A percentile compares a stretch with the other conserved stretches of the same genome.
phyloP scores from a whole-genome alignment of 2,888 invertebrate genomes.

The Epirrita christyi region DNA sequence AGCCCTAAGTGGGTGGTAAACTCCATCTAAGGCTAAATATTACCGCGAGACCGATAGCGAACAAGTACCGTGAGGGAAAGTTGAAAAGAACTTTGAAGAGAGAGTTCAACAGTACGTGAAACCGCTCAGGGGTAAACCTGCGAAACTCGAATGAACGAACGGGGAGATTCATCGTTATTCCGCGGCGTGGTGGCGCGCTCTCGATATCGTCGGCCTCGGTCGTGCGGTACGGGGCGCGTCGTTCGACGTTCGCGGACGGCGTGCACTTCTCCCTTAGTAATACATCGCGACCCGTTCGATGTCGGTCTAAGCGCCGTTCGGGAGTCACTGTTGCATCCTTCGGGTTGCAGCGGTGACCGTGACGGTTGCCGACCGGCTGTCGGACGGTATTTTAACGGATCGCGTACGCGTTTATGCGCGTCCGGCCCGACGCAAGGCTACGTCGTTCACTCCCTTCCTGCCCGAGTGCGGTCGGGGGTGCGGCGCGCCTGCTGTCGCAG shows the following conservation, averaged over 20 bases:
- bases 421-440: slow-evolving; percentile 38
- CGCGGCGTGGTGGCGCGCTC: too few relatives aligned
- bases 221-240: too few relatives aligned
- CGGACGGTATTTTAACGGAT: neutral
- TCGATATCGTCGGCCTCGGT: too few relatives aligned
- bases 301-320: slow-evolving; percentile 24
- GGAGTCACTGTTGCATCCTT: too few relatives aligned
- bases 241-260: slow-evolving; percentile 43
- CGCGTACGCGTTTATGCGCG: slow-evolving; percentile 4
- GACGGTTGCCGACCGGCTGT: neutral
- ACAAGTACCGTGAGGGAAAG: slow-evolving; percentile 89
- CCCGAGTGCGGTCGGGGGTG: too few relatives aligned
- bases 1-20: slow-evolving; percentile 87
- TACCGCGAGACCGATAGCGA: slow-evolving; percentile 87
- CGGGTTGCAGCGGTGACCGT: too few relatives aligned
- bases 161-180: slow-evolving; percentile 66
- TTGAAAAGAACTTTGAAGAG: slow-evolving; percentile 89
- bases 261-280: slow-evolving; percentile 58
- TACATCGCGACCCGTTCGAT: slow-evolving; percentile 32
- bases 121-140: slow-evolving; percentile 83
- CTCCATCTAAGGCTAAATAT: slow-evolving; percentile 85
- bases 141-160: slow-evolving; percentile 65
- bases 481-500: slow-evolving; percentile 45
- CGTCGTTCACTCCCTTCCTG: too few relatives aligned
- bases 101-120: slow-evolving; percentile 80